These are phyloP conservation scores for Hyaena hyaena DNA, from an alignment of 2,113 vertebrate species.

Conservation along the genomic window DNA sequence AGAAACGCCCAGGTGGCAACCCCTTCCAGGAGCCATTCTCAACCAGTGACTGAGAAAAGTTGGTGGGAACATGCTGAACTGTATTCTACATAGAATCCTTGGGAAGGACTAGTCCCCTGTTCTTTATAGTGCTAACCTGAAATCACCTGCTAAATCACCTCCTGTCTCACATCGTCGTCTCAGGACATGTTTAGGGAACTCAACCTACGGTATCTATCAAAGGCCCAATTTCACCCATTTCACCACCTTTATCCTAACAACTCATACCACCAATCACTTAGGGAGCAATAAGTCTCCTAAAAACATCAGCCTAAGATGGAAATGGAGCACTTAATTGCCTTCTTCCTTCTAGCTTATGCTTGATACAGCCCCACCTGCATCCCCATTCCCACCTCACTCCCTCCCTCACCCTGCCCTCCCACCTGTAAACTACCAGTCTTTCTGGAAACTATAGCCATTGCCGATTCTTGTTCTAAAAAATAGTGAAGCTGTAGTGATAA, in stretches of 20 bases:
- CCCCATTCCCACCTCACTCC: accelerated
- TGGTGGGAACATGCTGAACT: neutral
- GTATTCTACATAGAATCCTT: neutral
- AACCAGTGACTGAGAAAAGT: neutral
- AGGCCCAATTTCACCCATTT: neutral
- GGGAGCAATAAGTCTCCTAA: neutral
- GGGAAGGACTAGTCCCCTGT: neutral
- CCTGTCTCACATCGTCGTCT: neutral
- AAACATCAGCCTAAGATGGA: neutral
- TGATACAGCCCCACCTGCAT: neutral
- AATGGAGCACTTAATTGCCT: neutral
- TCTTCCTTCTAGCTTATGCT: neutral
- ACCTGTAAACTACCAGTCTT: neutral
- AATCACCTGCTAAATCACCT: neutral
- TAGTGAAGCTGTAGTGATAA: neutral
- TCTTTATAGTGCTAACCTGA: neutral
- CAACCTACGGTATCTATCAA: too few species aligned
- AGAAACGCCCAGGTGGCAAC: neutral
- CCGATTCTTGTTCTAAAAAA: neutral
- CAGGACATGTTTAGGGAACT: neutral
- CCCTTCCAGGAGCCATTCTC: neutral
- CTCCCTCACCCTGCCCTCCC: neutral
- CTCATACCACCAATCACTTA: neutral
- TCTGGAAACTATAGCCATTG: neutral
- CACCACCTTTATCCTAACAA: neutral